Conservation (phyloP, 2,888 invertebrate species). For the Ophion costatus region DNA sequence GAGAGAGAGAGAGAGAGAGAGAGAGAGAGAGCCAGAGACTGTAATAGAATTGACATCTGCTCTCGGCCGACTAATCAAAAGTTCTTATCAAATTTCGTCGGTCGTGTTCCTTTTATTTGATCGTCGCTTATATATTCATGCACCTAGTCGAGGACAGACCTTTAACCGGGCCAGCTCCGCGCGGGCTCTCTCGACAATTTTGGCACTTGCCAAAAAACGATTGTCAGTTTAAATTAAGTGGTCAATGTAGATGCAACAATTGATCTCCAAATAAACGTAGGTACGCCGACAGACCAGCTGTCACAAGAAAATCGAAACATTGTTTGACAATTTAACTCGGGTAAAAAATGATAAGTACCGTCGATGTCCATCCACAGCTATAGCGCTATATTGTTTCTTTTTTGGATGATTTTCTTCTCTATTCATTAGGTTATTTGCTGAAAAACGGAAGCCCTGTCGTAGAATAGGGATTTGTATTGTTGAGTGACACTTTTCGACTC, state of each 20-base stretch:
- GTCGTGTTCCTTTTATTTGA: conserved; percentile 42
- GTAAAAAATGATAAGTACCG: neutral
- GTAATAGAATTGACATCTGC: conserved; percentile 12
- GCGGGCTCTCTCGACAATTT: neutral
- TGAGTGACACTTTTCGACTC: too few relatives aligned
- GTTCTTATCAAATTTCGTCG: conserved; percentile 54
- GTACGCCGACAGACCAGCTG: neutral
- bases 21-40: conserved; percentile 1
- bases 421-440: too few relatives aligned
- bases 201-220: neutral
- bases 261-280: neutral
- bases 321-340: neutral
- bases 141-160: conserved; percentile 9
- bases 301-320: neutral
- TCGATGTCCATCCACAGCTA: too few relatives aligned
- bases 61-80: conserved; percentile 52
- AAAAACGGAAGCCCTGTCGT: too few relatives aligned
- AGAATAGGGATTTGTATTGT: too few relatives aligned
- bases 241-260: neutral
- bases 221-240: neutral
- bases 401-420: too few relatives aligned
- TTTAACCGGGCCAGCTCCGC: neutral
- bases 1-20: conserved; percentile 5
- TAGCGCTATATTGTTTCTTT: too few relatives aligned
- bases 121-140: neutral